phyloP scores from a whole-genome alignment of 1,140 invertebrate genomes.

The Frieseomelitta varia region DNA sequence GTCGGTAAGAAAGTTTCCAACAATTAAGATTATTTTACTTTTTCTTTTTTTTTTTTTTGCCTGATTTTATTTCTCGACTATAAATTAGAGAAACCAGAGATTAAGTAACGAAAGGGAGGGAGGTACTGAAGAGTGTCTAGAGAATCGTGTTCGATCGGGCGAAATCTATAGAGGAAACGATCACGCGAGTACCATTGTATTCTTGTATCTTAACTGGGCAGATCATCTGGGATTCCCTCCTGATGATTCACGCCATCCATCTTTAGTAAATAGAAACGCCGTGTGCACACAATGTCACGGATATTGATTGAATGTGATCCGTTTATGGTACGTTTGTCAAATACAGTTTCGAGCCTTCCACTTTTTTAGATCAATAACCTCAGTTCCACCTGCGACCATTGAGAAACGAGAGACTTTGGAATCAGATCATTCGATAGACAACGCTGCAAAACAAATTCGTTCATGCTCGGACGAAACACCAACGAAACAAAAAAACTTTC shows the following conservation, averaged over 20 bases:
- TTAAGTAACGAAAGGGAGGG: too few species aligned
- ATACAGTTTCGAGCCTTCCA: not conserved
- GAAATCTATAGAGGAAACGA: not conserved
- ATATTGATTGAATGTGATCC: conserved; percentile 34
- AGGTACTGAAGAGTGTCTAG: too few species aligned
- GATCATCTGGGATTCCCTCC: not conserved
- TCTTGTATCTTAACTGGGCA: conserved; percentile 8
- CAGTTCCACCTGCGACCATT: not conserved
- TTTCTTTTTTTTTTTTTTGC: too few species aligned
- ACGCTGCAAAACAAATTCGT: not conserved
- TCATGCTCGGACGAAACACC: too few species aligned
- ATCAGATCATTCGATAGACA: not conserved
- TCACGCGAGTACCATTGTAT: not conserved
- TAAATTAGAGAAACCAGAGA: too few species aligned
- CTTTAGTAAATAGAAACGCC: conserved; percentile 24
- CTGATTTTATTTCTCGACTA: too few species aligned
- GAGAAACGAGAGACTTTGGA: not conserved
- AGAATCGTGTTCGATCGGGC: too few species aligned
- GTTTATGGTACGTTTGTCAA: conserved; percentile 22
- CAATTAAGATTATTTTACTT: too few species aligned
- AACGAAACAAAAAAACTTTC: too few species aligned
- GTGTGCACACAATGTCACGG: conserved; percentile 14
- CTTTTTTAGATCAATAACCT: conserved; percentile 23
- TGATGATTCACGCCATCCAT: not conserved
- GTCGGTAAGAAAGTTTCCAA: too few species aligned